Base-by-base conservation (phyloP, 2,888 invertebrate genomes). In the Ypsolopha sequella region DNA sequence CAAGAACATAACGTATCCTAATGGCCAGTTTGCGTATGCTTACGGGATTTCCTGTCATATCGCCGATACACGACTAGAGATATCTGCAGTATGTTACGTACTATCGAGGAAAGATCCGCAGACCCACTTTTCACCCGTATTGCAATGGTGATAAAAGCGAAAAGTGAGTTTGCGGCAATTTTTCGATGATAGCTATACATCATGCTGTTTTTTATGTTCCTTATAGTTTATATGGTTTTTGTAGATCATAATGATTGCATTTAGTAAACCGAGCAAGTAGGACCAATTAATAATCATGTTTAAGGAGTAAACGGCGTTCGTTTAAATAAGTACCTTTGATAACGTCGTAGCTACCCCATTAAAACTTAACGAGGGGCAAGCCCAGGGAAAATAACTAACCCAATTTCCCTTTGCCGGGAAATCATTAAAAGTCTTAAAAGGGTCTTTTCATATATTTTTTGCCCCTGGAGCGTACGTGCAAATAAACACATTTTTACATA, bases 341-440 rank as follows among this genome's bases (percentile, higher is more conserved):
- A 84, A 81, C 84, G 81, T 76, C 80, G 81, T 77, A 79, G 84
- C 85, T 82, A 82, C 85, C 82, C 84, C 82, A 85, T 85, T 85
- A 86, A 86, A 85, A 85, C 85, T 85, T 86, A 86, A 86, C 86
- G 85, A 86, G 85, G 81, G 80, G 78, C 78, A 81, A 81, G 82
- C 81, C 82, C 75, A 76, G 84, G 79, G 81, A 84, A 84, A 85
- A 85, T 86, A 86, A 85, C 86, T 86, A 86, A 86, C 85, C 86
- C 86, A 86, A 86, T 86, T 85, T 86, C 80, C 85, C 81, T 86
- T 86, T 85, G 80, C 82, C 81, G 82, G 85, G 82, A 85, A 85
- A 86, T 86, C 85, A 86, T 86, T 85, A 85, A 86, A 86, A 84
- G 85, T 86, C 85, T 85, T 84, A 84, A 85, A 86, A 85, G 84